phyloP scores from a whole-genome alignment of 64 coral and sea anemone species.

The Montipora capricornis region DNA sequence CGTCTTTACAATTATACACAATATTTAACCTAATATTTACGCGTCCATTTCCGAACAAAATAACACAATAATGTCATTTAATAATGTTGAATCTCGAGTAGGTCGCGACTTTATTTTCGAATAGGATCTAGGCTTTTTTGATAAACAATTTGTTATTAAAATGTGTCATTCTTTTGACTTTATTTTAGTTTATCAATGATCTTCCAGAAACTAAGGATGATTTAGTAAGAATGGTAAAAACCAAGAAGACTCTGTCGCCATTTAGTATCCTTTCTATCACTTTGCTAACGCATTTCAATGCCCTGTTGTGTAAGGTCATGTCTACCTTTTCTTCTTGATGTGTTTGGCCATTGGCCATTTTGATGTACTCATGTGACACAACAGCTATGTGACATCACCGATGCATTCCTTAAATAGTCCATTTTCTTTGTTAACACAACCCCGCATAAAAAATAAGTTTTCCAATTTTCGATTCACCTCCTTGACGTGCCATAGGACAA shows the following conservation, averaged over 20 bases:
- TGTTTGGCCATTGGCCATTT: too few relatives aligned
- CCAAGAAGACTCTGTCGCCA: constrained; percentile 8
- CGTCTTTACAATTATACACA: too few relatives aligned
- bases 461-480: neutral
- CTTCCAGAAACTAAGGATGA: constrained; percentile 39
- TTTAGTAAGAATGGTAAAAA: constrained; percentile 20
- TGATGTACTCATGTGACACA: too few relatives aligned
- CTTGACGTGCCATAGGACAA: constrained; percentile 26
- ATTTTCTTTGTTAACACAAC: too few relatives aligned
- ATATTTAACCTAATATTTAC: too few relatives aligned
- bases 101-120: neutral
- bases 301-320: too few relatives aligned
- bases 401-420: too few relatives aligned
- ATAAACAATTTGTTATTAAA: neutral
- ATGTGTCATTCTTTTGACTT: neutral
- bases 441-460: neutral
- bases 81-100: too few relatives aligned
- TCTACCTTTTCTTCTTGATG: too few relatives aligned
- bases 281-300: neutral
- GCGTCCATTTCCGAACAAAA: neutral
- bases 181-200: constrained; percentile 14
- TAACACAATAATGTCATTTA: too few relatives aligned
- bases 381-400: too few relatives aligned
- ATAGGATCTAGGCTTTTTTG: neutral
- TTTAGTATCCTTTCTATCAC: constrained; percentile 43